Evolutionary conservation across 1,140 invertebrate species (phyloP).

Genomic region (Drosophila willistoni): DNA sequence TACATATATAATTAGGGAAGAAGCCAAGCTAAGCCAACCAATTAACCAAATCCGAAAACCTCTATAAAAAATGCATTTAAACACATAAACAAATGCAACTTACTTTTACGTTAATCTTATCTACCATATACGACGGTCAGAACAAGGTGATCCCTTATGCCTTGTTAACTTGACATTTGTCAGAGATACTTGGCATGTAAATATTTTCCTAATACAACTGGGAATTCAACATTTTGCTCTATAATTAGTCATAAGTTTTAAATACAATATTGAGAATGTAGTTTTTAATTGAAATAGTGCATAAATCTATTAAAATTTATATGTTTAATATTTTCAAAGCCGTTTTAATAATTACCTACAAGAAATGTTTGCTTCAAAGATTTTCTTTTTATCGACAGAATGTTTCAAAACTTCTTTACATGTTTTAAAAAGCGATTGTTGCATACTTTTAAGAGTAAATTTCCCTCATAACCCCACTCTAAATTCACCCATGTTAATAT

Average conservation of each 20-base stretch:
- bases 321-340: too few relatives aligned
- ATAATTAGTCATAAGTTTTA: not conserved
- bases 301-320: too few relatives aligned
- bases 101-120: not conserved
- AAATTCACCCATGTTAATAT: too few relatives aligned
- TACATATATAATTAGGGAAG: not conserved
- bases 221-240: not conserved
- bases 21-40: not conserved
- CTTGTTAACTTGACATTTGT: not conserved
- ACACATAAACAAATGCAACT: conserved; percentile 8
- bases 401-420: too few relatives aligned
- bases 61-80: conserved; percentile 8
- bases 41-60: conserved; percentile 6
- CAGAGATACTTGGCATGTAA: not conserved
- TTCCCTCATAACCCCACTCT: too few relatives aligned
- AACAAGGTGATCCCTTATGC: conserved; percentile 12
- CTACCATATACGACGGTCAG: not conserved
- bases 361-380: too few relatives aligned
- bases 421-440: too few relatives aligned
- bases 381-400: too few relatives aligned
- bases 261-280: too few relatives aligned
- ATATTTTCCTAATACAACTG: not conserved
- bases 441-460: too few relatives aligned
- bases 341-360: too few relatives aligned
- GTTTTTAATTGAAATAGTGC: too few relatives aligned